A percentile compares a stretch with the other conserved stretches of the same genome.
These are phyloP conservation scores for Gallinago undulata DNA, from an alignment of 2,113 vertebrate species.

Conservation along the genomic window DNA sequence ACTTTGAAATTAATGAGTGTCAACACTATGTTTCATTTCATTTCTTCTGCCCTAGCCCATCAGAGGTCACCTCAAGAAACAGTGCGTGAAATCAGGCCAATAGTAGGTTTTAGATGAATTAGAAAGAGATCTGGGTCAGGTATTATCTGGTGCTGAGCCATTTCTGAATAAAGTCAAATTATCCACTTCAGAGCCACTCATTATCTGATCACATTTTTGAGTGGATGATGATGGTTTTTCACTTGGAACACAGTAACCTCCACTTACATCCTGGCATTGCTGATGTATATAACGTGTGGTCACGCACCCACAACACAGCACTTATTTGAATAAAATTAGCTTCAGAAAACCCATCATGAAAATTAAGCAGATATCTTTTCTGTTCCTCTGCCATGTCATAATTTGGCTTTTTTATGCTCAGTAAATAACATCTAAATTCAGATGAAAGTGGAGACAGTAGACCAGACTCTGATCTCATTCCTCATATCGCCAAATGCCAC, in stretches of 20 bases:
- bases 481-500: rapidly evolving
- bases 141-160: constrained; percentile 44
- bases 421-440: not conserved
- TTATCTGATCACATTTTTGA: constrained; percentile 44
- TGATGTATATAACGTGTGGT: not conserved
- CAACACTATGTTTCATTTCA: not conserved
- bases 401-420: not conserved
- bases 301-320: not conserved
- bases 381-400: not conserved
- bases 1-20: not conserved
- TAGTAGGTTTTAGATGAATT: not conserved
- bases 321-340: not conserved
- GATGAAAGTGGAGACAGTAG: not conserved
- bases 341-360: not conserved
- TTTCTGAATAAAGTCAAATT: constrained; percentile 45
- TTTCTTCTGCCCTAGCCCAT: not conserved
- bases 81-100: not conserved
- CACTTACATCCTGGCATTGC: not conserved
- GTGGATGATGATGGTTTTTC: constrained; percentile 56
- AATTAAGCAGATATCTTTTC: not conserved
- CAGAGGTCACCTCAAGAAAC: not conserved
- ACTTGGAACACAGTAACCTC: not conserved
- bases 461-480: not conserved
- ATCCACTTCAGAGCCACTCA: constrained; percentile 27
- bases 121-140: constrained; percentile 5